phyloP scores from a whole-genome alignment of 1,140 invertebrate genomes.

The Amphibalanus amphitrite region DNA sequence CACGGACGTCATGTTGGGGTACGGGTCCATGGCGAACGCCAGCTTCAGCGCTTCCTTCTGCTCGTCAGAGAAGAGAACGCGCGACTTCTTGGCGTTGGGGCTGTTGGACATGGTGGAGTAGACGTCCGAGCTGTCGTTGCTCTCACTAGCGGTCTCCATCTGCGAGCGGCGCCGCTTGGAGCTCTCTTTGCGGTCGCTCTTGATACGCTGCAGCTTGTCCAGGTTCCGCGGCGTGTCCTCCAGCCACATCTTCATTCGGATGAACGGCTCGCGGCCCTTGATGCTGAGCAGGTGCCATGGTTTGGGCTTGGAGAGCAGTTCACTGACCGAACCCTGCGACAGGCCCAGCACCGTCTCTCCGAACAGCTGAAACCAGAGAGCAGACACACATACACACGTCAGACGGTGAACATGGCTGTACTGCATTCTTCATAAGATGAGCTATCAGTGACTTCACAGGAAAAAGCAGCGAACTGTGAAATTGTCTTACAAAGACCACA shows the following conservation, averaged over 20 bases:
- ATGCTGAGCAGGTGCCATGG: constrained; percentile 99
- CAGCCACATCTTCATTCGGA: constrained; percentile 94
- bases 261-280: constrained; percentile 94
- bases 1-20: constrained; percentile 86
- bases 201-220: constrained; percentile 52
- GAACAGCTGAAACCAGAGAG: constrained; percentile 47
- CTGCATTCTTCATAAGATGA: too few species aligned
- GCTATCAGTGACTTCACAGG: too few species aligned
- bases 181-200: constrained; percentile 74
- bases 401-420: too few species aligned
- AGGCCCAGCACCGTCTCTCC: constrained; percentile 89
- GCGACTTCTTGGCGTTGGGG: constrained; percentile 58
- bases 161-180: constrained; percentile 61
- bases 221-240: constrained; percentile 76
- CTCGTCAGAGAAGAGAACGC: constrained; percentile 91
- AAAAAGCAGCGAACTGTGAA: too few species aligned
- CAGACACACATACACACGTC: neutral
- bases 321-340: constrained; percentile 92
- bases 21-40: constrained; percentile 87
- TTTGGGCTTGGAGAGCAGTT: constrained; percentile 91
- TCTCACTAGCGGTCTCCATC: constrained; percentile 16
- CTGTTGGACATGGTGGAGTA: constrained; percentile 47
- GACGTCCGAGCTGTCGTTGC: constrained; percentile 58
- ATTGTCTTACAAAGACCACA: too few species aligned
- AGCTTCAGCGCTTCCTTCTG: constrained; percentile 90